phyloP scores from a whole-genome alignment of 1,140 invertebrate genomes.

The Eufriesea mexicana region DNA sequence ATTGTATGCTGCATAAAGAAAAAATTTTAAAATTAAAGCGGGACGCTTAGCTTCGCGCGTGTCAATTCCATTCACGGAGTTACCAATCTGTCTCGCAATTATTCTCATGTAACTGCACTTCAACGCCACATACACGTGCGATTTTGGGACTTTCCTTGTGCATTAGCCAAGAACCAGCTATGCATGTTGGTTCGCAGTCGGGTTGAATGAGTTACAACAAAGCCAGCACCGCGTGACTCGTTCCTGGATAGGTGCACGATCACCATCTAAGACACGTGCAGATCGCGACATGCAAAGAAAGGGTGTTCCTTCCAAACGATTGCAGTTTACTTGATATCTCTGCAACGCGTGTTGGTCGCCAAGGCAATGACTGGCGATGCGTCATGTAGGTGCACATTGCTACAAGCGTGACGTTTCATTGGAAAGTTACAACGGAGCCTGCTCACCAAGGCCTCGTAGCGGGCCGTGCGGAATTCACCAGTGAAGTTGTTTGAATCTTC shows the following conservation, averaged over 20 bases:
- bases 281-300: neutral
- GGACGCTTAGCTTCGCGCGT: too few species aligned
- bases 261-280: too few species aligned
- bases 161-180: too few species aligned
- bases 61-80: neutral
- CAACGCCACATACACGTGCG: too few species aligned
- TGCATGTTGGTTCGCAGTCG: too few species aligned
- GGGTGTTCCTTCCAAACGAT: too few species aligned
- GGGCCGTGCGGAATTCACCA: neutral
- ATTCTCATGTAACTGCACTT: neutral
- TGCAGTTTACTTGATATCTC: neutral
- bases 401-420: slow-evolving; percentile 22
- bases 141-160: too few species aligned
- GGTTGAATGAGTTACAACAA: neutral
- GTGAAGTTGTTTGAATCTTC: slow-evolving; percentile 9
- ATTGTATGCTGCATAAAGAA: neutral
- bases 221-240: neutral
- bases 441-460: neutral
- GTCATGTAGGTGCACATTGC: slow-evolving; percentile 14
- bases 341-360: neutral
- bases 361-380: neutral
- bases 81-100: neutral
- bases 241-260: too few species aligned
- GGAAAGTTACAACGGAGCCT: neutral
- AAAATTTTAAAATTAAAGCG: neutral